Conservation (phyloP, 1,140 invertebrate species). For the Apis cerana region DNA sequence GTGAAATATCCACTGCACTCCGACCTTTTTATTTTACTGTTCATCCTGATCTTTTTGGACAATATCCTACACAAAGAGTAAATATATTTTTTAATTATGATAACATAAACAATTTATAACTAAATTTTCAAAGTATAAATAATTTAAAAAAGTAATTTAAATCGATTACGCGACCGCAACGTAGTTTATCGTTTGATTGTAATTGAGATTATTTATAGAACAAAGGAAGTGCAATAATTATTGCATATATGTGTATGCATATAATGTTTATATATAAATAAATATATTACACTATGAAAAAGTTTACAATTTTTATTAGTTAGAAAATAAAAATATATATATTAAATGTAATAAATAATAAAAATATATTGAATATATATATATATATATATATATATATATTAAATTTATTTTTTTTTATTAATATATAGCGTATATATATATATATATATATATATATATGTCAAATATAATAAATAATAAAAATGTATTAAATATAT, state of each 20-base stretch:
- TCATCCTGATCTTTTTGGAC: constrained; percentile 96
- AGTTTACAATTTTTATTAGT: neutral
- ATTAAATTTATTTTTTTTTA: no score
- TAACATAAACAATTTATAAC: neutral
- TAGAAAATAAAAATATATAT: neutral
- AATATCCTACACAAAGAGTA: constrained; percentile 93
- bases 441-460: no score
- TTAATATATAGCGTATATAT: no score
- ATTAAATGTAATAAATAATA: no score
- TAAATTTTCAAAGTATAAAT: neutral
- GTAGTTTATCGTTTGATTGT: constrained; percentile 14
- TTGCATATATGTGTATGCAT: neutral
- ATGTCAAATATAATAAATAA: neutral
- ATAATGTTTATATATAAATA: constrained; percentile 14
- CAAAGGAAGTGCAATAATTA: constrained; percentile 4
- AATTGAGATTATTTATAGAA: constrained; percentile 43
- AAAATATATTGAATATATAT: no score
- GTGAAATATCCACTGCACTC: constrained; percentile 93
- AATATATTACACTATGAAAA: neutral
- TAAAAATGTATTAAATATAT: neutral
- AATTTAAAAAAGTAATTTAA: neutral
- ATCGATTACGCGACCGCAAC: neutral
- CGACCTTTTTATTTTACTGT: constrained; percentile 97
- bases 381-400: no score
- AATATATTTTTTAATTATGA: constrained; percentile 56